Conservation (phyloP, 92 coral and sea anemone species). For the Actinostola sp. region DNA sequence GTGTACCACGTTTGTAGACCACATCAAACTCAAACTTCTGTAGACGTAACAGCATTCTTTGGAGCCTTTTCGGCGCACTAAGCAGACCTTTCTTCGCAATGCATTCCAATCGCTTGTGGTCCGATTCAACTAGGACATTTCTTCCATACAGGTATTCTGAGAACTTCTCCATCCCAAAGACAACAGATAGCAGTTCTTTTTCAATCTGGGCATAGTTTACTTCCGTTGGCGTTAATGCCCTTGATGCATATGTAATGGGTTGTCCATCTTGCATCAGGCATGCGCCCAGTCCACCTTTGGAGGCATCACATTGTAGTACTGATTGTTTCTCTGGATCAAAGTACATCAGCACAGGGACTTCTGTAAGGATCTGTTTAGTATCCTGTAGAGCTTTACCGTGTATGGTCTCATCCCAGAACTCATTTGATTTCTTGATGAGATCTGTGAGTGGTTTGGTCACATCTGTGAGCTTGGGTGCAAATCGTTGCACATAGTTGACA, state of each 20-base stretch:
- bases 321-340: conserved; percentile 41
- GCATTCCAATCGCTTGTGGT: conserved; percentile 24
- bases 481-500: conserved; percentile 38
- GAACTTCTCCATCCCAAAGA: conserved; percentile 39
- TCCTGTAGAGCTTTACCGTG: conserved; percentile 32
- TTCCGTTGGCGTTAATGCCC: conserved; percentile 38
- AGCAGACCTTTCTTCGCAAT: conserved; percentile 47
- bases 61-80: conserved; percentile 48
- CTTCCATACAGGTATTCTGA: conserved; percentile 22
- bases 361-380: conserved; percentile 14
- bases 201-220: conserved; percentile 29
- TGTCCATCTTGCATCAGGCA: conserved; percentile 48
- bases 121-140: conserved; percentile 4
- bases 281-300: conserved; percentile 46
- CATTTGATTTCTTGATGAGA: conserved; percentile 24
- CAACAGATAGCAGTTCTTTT: conserved; percentile 36
- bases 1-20: conserved; percentile 42
- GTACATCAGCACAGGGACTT: conserved; percentile 61
- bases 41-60: conserved; percentile 43
- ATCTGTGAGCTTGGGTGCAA: conserved; percentile 33
- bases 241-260: conserved; percentile 38
- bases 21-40: conserved; percentile 51
- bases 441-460: conserved; percentile 30
- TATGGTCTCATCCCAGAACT: conserved; percentile 27
- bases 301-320: neutral